Conservation (phyloP, 2,113 vertebrate species). For the Polypterus senegalus region DNA sequence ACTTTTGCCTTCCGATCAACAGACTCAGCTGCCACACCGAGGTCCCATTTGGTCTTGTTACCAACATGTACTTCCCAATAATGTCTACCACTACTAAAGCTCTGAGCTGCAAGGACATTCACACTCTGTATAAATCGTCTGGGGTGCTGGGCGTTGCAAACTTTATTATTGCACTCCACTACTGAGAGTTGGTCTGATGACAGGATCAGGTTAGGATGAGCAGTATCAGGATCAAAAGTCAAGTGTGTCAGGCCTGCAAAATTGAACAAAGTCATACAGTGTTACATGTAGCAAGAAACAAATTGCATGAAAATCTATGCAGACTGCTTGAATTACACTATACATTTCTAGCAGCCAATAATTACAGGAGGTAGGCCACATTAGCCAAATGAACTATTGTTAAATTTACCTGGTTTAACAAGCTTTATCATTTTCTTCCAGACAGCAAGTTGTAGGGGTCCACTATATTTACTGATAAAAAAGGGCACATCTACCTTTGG, state of each 20-base stretch:
- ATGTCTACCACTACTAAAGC: slow-evolving; percentile 52
- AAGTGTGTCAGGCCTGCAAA: slow-evolving; percentile 49
- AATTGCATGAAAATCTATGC: background rate
- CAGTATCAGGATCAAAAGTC: slow-evolving; percentile 61
- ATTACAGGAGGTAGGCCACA: background rate
- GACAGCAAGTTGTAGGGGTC: slow-evolving; percentile 63
- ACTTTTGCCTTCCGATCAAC: slow-evolving; percentile 47
- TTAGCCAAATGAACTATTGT: background rate
- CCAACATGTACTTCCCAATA: slow-evolving; percentile 77
- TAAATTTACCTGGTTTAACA: slow-evolving; percentile 52
- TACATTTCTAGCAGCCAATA: no score
- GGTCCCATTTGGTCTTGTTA: slow-evolving; percentile 66
- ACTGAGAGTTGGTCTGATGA: slow-evolving; percentile 56
- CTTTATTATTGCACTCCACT: slow-evolving; percentile 35
- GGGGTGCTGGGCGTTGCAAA: slow-evolving; percentile 16
- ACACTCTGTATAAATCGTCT: slow-evolving; percentile 65
- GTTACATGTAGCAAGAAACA: no score
- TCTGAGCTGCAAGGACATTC: slow-evolving; percentile 50
- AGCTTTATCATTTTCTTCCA: slow-evolving; percentile 63
- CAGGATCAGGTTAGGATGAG: slow-evolving; percentile 58
- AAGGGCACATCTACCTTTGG: slow-evolving; percentile 35
- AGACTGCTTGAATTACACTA: background rate
- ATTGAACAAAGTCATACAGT: background rate
- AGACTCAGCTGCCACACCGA: slow-evolving; percentile 56
- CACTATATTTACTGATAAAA: slow-evolving; percentile 43